Evolutionary conservation across 64 coral and sea anemone species (phyloP).

Genomic region (Actinia tenebrosa): DNA sequence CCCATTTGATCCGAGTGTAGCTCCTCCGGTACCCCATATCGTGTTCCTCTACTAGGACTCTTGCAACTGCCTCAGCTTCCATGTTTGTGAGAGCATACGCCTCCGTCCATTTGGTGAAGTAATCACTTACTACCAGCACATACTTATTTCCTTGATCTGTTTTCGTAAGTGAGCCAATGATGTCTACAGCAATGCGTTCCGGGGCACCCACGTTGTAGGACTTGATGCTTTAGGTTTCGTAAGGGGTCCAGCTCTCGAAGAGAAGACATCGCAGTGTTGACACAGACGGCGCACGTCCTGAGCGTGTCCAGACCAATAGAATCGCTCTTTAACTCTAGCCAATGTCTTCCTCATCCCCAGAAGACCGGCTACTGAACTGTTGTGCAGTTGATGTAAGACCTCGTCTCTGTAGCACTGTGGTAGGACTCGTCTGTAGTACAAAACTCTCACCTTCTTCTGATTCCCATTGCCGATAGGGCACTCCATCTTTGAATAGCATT

Average conservation of each 20-base stretch:
- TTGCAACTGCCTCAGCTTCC: neutral
- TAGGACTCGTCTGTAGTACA: no score
- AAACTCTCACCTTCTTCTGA: no score
- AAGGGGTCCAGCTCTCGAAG: neutral
- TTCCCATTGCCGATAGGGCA: no score
- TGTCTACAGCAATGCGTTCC: conserved; percentile 7
- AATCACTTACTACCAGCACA: neutral
- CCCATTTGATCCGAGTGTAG: no score
- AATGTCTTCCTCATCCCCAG: conserved; percentile 41
- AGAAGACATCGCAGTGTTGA: conserved; percentile 9
- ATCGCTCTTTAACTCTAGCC: conserved; percentile 23
- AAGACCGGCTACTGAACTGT: conserved; percentile 17
- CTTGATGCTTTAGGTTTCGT: neutral
- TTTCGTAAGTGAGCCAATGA: neutral
- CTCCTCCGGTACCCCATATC: no score
- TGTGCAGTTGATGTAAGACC: conserved; percentile 5
- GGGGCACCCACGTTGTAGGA: conserved; percentile 1
- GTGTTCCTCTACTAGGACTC: neutral
- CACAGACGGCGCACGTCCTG: conserved; percentile 31
- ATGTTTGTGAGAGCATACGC: neutral
- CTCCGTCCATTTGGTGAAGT: conserved; percentile 2
- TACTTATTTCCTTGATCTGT: neutral
- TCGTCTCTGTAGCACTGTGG: neutral
- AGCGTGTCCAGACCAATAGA: conserved; percentile 17
- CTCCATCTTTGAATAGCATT: no score